Base-by-base conservation (phyloP, 2,113 vertebrate genomes). In the Jacana jacana region DNA sequence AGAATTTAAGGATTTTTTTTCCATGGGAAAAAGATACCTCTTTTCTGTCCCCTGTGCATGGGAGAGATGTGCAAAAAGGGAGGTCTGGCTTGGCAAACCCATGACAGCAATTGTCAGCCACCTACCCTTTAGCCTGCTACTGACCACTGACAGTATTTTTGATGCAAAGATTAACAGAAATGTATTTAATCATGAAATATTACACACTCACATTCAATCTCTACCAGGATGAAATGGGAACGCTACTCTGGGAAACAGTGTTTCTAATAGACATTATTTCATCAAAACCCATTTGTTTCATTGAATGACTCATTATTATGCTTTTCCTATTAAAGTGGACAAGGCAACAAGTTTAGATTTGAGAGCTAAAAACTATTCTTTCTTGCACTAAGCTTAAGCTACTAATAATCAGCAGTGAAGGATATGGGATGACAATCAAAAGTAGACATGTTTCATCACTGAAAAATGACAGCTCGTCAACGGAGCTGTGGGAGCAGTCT, bases 11-110 rank as follows among this genome's bases (percentile, higher is more conserved):
- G 10, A 7, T 68, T 24, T 14, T 61, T 95, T 96, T 92, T 88
- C 84, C 87, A 57, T 95, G 93, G 94, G 94, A 96, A 96, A 95
- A 94, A 81, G 52, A 93, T 93, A 91, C 78, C 52, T 92, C 91
- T 91, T 79, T 79, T 81, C 58, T 79, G 83, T 91, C 91, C 84
- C 65, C 44, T 93, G 81, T 89, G 77, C 81, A 91, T 91, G 80
- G 60, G 82, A 89, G 81, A 93, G 83, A 93, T 79, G 49, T 63
- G 66, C 73, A 77, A 72, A 42, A 89, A 72, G 58, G 72, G 81
- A 87, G 54, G 27, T 92, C 84, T 94, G 73, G 63, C 19, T 91
- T 61, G 51, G 70, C 70, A 93, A 91, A 76, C 16, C 48, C 81
- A 35, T 31, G 51, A 85, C 73, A 87, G 28, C 73, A 58, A 28